Evolutionary conservation across 2,113 vertebrate species (phyloP).

Genomic region (Ceuthmochares aereus): DNA sequence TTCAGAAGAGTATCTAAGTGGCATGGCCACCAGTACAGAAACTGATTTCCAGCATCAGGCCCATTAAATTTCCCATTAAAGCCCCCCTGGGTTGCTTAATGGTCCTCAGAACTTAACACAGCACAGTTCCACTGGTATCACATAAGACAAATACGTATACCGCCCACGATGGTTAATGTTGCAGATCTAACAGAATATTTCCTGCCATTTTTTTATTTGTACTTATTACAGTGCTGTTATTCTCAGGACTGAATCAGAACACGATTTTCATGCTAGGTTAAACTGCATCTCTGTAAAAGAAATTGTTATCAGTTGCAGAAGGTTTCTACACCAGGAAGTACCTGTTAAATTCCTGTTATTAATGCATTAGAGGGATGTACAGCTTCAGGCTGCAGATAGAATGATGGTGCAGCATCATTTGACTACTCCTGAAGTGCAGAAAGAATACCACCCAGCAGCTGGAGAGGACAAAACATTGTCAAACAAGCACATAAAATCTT

Average conservation of each 20-base stretch:
- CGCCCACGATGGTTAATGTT: conserved; percentile 7
- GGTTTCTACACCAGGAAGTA: background rate
- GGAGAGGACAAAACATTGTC: background rate
- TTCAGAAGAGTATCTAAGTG: background rate
- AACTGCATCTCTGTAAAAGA: background rate
- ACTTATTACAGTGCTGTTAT: background rate
- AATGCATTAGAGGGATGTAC: background rate
- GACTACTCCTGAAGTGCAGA: background rate
- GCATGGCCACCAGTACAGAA: conserved; percentile 1
- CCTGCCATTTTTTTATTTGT: background rate
- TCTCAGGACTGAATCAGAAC: background rate
- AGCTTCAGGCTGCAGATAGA: background rate
- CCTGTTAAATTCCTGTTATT: background rate
- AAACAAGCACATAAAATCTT: background rate
- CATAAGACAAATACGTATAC: background rate
- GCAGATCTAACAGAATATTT: conserved; percentile 36
- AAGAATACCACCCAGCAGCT: background rate
- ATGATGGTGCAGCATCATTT: background rate
- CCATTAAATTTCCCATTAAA: conserved; percentile 22
- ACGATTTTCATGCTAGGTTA: background rate
- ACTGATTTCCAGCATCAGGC: conserved; percentile 5
- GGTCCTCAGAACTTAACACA: background rate
- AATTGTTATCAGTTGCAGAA: background rate
- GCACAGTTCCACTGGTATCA: background rate
- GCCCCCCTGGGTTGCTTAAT: background rate